Conservation (phyloP, 2,797 vertebrate species). For the Cygnus olor region DNA sequence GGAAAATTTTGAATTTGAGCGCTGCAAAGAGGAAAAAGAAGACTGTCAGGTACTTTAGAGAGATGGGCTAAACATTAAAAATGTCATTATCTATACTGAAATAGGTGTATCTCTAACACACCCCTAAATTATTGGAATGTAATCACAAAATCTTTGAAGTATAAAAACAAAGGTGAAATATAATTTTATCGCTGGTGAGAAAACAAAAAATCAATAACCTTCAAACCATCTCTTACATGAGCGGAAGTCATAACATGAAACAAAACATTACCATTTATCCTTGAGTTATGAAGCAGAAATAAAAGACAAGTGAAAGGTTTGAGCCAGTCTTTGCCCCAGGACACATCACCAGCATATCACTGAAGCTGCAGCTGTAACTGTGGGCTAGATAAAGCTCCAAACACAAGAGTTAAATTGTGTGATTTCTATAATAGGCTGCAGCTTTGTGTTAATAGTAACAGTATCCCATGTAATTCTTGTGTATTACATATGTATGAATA, state of each 20-base stretch:
- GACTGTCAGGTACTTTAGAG: background rate
- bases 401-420: background rate
- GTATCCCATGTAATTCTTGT: background rate
- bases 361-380: background rate
- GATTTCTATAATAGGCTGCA: background rate
- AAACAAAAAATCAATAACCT: background rate
- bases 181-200: background rate
- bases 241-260: slow-evolving; percentile 4
- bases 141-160: background rate
- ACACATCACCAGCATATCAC: background rate
- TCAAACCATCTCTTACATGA: slow-evolving; percentile 20
- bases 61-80: background rate
- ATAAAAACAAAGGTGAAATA: background rate
- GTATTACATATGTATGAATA: background rate
- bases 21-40: background rate
- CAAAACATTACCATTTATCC: background rate
- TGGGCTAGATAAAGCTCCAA: background rate
- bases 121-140: background rate
- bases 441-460: background rate
- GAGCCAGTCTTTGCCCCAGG: background rate
- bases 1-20: background rate
- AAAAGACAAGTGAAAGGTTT: slow-evolving; percentile 1
- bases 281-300: background rate
- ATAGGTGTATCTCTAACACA: background rate
- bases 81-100: background rate